Percentiles rank a stretch among this genome's conserved stretches.
Evolutionary conservation across 2,888 invertebrate genomes (phyloP).

Genomic region (Dichetophora obliterata): DNA sequence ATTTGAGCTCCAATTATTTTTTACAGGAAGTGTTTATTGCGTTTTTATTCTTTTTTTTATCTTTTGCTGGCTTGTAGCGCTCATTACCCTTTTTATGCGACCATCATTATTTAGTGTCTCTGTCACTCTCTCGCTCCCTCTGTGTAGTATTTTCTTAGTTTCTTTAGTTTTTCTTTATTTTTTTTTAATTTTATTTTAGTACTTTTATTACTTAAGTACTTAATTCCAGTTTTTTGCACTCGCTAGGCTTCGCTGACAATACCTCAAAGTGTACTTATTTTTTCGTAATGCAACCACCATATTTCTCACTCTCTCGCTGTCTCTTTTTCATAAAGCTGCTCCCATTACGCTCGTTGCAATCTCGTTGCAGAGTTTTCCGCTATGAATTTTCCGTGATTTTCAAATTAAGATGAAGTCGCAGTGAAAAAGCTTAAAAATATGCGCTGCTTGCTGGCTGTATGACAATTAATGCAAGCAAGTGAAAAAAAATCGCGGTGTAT

Average conservation of each 20-base stretch:
- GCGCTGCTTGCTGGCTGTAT: slow-evolving; percentile 5
- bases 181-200: slow-evolving; percentile 29
- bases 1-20: slow-evolving; percentile 31
- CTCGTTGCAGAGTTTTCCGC: slow-evolving; percentile 22
- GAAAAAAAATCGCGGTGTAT: not conserved
- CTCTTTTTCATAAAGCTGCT: not conserved
- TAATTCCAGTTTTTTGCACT: slow-evolving; percentile 34
- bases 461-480: slow-evolving; percentile 7
- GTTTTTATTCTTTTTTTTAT: not conserved
- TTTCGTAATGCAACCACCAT: not conserved
- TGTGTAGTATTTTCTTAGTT: not conserved
- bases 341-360: slow-evolving; percentile 26
- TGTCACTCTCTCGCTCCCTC: not conserved
- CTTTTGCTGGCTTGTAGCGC: not conserved
- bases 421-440: slow-evolving; percentile 17
- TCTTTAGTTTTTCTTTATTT: not conserved
- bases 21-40: slow-evolving; percentile 24
- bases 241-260: slow-evolving; percentile 4
- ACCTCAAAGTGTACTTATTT: slow-evolving; percentile 22
- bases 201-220: slow-evolving; percentile 23
- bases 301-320: not conserved
- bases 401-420: slow-evolving; percentile 38
- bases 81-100: not conserved
- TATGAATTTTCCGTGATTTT: slow-evolving; percentile 43
- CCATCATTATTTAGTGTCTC: not conserved